Evolutionary conservation across 2,888 invertebrate genomes (phyloP), one percentile per base, ranked within the genome.

Genomic region (Platycheirus albimanus): DNA sequence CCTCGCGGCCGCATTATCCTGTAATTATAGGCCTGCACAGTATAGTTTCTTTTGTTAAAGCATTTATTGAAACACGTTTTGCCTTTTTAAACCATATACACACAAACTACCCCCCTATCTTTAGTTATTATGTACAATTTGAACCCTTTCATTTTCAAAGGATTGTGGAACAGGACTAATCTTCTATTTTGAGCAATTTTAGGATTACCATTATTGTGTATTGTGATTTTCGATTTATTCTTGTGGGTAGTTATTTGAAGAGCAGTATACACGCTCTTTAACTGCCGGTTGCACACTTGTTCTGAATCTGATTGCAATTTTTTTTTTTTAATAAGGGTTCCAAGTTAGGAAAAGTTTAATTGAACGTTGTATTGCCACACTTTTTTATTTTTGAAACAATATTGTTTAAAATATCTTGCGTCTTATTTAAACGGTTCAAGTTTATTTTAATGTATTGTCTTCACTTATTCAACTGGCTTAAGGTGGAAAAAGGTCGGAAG

Each of bases 21-120:
- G 15, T 75, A 75, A 75, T 75, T 75, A 49, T 30, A 66, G 38
- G 8, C 58, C 28, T 45, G 66, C n/a, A 38, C 30, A 51, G 19
- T 41, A 8, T 11, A 51, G 36, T 13, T 36, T 24, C 47, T 64
- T 47, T 54, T 64, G 41, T 33, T 6, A 33, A 63, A 30, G 3
- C 10, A 61, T 41, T 43, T 61, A 64, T 41, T 58, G 49, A 41
- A 49, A 47, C 10, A 49, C 8, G 41, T 3, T 47, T 45, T 38
- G 19, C 17, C 20, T 41, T 67, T 7, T 47, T 13, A 45, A 10
- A 17, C n/a, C 41, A 20, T 5, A 15, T 51, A 70, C 11, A 24
- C 24, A 24, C 24, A 33, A 33, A 8, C 24, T 24, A 24, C 24
- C 36, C n/a, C n/a, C n/a, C 56, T 54, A 43, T 47, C 43, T 52